Percentiles rank a stretch among this genome's conserved stretches.
Evolutionary conservation across 2,113 vertebrate species (phyloP).

Genomic region (Carassius auratus): DNA sequence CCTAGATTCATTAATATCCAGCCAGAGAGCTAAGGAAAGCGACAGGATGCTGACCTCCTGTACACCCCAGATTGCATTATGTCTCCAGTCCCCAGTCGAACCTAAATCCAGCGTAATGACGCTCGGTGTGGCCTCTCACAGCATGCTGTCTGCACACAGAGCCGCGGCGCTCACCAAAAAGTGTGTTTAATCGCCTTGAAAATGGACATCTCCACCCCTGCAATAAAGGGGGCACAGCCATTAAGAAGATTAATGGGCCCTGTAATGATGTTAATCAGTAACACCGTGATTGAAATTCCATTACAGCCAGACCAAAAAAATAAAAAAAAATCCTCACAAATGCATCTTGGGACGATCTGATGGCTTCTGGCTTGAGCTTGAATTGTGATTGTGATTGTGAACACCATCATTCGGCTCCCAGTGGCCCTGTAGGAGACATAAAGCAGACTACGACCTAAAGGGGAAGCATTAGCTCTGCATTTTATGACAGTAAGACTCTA

Average conservation of each 20-base stretch:
- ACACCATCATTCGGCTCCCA: background rate
- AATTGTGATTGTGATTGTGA: constrained; percentile 33
- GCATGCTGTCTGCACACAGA: constrained; percentile 21
- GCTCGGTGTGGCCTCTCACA: constrained; percentile 52
- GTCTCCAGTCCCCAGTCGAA: constrained; percentile 20
- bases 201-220: constrained; percentile 71
- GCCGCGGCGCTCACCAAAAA: constrained; percentile 56
- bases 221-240: constrained; percentile 70
- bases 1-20: constrained; percentile 22
- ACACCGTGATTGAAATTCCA: constrained; percentile 71
- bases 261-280: constrained; percentile 77
- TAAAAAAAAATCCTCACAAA: constrained; percentile 54
- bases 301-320: constrained; percentile 55
- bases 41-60: background rate
- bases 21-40: background rate
- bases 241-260: constrained; percentile 76
- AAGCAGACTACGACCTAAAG: background rate
- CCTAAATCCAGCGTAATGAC: constrained; percentile 45
- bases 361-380: background rate
- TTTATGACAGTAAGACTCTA: background rate
- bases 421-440: constrained; percentile 2
- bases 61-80: background rate
- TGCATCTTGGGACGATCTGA: constrained; percentile 14
- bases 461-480: background rate
- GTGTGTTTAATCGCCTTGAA: constrained; percentile 71